These are phyloP conservation scores for Tipula confusa DNA, from an alignment of 2,888 invertebrate species.

Conservation along the genomic window DNA sequence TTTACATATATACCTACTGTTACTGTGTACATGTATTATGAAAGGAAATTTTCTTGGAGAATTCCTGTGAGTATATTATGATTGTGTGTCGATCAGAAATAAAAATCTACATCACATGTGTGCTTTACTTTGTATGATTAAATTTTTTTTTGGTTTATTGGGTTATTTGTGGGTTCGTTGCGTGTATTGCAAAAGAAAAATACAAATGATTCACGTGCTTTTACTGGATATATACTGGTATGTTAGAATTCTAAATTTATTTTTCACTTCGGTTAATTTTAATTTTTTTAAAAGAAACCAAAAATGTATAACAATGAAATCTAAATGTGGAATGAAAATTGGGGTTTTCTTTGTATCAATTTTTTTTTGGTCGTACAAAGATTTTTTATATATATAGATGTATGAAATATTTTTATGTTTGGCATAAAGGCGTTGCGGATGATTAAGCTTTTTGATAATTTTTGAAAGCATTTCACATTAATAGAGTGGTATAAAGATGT, in stretches of 20 bases:
- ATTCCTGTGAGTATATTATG: background rate
- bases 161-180: background rate
- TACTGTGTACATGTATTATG: background rate
- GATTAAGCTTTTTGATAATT: background rate
- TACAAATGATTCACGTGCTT: background rate
- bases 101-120: background rate
- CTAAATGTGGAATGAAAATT: background rate
- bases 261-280: conserved; percentile 3
- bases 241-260: no score
- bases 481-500: background rate
- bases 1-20: background rate
- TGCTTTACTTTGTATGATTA: background rate
- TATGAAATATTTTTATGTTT: background rate
- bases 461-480: background rate
- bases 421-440: background rate
- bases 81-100: background rate
- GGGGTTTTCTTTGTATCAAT: background rate
- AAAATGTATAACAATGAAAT: background rate
- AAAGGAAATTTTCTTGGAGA: background rate
- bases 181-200: background rate
- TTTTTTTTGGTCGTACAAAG: background rate
- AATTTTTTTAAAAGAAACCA: background rate
- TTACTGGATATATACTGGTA: background rate
- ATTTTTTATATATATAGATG: background rate
- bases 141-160: background rate